Evolutionary conservation across 2,113 vertebrate genomes (phyloP), one percentile per base, ranked within the genome.

Genomic region (Columbina picui): DNA sequence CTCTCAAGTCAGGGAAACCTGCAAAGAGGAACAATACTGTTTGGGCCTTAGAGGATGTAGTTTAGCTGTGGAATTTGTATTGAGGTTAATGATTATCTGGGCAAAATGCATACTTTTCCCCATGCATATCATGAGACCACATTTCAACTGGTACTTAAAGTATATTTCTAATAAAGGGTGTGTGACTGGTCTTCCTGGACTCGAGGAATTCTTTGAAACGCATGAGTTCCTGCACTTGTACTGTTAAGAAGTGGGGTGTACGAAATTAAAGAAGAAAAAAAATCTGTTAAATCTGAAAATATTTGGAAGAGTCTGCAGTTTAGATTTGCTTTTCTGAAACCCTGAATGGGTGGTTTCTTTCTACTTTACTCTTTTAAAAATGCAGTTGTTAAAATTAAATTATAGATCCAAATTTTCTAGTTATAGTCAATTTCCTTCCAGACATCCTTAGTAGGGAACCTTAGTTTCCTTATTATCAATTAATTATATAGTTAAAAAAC

Each of bases 381-480:
- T 90, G 68, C 71, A 89, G 27, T 86, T 93, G 79, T 94, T 88
- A 94, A 74, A 96, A 81, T 90, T 87, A 93, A 94, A 96, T 87
- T 27, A 95, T 21, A 60, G 88, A 91, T 78, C 76, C 92, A 92
- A 75, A 93, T 94, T 96, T 94, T 96, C 75, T 84, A 39, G 79
- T 94, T 94, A 94, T 19, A 76, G 90, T 93, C 85, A 90, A 88
- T 95, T 96, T 97, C 93, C 94, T 97, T 96, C 83, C 94, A 96
- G 93, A 94, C 91, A 95, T 95, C 93, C 92, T 84, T 55, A 88
- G 91, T 67, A 89, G 93, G 87, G 88, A 64, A 25, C 85, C 45
- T 90, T 74, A 73, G 75, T 94, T 97, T 96, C 94, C 95, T 98
- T 96, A 91, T 96, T 96, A 95, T 85, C 75, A 86, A 87, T 94